Conservation (phyloP, 2,888 invertebrate genomes). For the Hermaeophaga mercurialis region DNA sequence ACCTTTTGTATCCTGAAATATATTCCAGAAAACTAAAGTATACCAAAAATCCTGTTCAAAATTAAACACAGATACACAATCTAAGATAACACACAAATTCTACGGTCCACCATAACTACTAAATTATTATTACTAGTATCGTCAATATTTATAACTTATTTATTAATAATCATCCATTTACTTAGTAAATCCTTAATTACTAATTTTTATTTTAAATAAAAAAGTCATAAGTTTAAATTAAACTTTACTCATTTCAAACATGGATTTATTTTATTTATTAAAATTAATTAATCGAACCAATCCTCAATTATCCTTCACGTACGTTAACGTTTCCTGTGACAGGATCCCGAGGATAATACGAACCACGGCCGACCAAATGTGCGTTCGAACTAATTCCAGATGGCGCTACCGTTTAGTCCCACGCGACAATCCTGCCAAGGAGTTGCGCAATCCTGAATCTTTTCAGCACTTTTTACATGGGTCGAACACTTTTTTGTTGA, state of each 20-base stretch:
- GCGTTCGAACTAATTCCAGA: slow-evolving; percentile 46
- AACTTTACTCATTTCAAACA: no score
- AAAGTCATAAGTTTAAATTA: no score
- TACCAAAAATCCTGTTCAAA: not conserved
- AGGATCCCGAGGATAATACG: slow-evolving; percentile 1
- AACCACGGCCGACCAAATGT: slow-evolving; percentile 37
- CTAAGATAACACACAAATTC: not conserved
- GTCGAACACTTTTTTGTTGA: slow-evolving; percentile 2
- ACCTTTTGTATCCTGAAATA: not conserved
- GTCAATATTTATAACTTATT: no score
- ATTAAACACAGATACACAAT: not conserved
- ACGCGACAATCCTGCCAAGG: slow-evolving; percentile 41
- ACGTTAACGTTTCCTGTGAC: not conserved
- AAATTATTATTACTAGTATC: not conserved
- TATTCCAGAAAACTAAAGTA: not conserved
- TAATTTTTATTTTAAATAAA: no score
- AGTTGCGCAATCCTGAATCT: slow-evolving; percentile 44
- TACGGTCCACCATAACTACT: not conserved
- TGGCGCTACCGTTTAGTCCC: slow-evolving; percentile 47
- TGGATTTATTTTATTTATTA: no score
- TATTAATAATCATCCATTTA: no score
- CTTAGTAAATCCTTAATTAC: no score
- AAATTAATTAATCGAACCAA: no score
- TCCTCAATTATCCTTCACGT: not conserved
- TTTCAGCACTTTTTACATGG: not conserved